phyloP scores from a whole-genome alignment of 2,113 vertebrate genomes.

The Ctenodactylus gundi region DNA sequence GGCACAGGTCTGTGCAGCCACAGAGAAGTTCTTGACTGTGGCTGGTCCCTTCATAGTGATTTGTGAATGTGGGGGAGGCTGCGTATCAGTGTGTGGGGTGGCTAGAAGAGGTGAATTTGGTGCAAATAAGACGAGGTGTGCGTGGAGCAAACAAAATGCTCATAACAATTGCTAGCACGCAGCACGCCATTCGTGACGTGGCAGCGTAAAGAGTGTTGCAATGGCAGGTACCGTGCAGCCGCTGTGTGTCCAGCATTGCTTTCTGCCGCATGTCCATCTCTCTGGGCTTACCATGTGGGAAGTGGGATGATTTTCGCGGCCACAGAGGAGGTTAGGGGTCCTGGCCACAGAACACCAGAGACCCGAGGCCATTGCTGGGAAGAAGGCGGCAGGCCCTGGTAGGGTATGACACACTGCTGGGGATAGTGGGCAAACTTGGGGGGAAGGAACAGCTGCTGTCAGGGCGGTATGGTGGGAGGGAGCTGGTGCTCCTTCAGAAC shows the following conservation, averaged over 20 bases:
- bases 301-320: no score
- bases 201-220: no score
- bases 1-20: no score
- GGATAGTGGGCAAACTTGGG: not conserved
- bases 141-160: no score
- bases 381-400: not conserved
- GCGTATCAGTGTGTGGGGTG: no score
- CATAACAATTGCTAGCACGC: accelerated
- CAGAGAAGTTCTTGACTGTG: no score
- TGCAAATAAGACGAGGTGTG: no score
- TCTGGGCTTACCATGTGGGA: no score
- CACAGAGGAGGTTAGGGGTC: not conserved
- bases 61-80: not conserved
- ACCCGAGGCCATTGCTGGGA: not conserved
- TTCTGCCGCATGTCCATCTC: no score
- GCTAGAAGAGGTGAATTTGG: no score
- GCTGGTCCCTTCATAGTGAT: not conserved
- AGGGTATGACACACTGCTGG: not conserved
- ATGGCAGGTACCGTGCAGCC: accelerated
- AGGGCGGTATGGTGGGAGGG: accelerated
- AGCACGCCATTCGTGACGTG: not conserved
- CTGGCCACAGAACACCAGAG: not conserved
- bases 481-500: accelerated
- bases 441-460: not conserved
- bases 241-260: not conserved